Evolutionary conservation across 2,797 vertebrate species (phyloP).

Genomic region (Amphiprion clarkii): DNA sequence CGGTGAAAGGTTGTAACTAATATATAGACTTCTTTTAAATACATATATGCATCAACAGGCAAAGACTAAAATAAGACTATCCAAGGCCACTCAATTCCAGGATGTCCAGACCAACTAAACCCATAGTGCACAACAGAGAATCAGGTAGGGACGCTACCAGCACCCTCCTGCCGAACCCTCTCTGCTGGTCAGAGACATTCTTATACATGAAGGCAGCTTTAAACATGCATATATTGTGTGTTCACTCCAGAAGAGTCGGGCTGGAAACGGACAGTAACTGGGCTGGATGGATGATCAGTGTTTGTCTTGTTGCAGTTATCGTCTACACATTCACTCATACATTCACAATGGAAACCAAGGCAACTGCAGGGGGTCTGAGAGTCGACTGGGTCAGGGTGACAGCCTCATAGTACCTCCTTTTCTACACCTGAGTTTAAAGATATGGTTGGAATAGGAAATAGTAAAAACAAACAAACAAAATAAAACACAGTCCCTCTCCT

Average conservation of each 20-base stretch:
- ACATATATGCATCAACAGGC: conserved; percentile 58
- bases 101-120: conserved; percentile 72
- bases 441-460: conserved; percentile 63
- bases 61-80: conserved; percentile 61
- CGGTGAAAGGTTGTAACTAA: conserved; percentile 34
- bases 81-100: conserved; percentile 84
- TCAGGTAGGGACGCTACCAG: conserved; percentile 35
- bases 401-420: conserved; percentile 75
- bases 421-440: conserved; percentile 84
- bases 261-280: conserved; percentile 42
- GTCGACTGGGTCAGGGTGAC: conserved; percentile 53
- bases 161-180: conserved; percentile 44
- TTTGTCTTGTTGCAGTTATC: conserved; percentile 52
- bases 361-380: conserved; percentile 68
- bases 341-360: conserved; percentile 82
- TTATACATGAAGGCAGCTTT: conserved; percentile 74
- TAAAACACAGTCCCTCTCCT: conserved; percentile 11
- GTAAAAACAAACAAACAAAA: conserved; percentile 9
- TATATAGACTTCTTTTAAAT: conserved; percentile 40
- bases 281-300: conserved; percentile 43
- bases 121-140: conserved; percentile 81
- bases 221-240: conserved; percentile 69
- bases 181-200: conserved; percentile 73
- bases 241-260: conserved; percentile 46
- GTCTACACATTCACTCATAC: conserved; percentile 77